Base-by-base conservation (phyloP, 2,888 invertebrate species). In the Kryphioiulus occultus region DNA sequence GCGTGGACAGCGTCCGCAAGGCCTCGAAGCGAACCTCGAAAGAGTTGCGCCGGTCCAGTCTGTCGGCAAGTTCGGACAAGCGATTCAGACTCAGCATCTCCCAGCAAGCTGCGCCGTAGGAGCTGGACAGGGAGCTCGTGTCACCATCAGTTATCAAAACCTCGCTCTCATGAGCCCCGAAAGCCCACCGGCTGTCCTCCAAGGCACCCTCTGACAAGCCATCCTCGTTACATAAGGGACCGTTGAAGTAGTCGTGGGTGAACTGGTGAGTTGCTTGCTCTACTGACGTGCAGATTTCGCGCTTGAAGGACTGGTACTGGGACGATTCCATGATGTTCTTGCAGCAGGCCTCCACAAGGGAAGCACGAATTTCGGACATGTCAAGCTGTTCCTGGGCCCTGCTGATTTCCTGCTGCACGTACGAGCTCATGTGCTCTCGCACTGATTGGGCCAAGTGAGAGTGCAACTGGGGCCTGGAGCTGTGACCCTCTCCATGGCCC, bases 91-190 rank as follows among this genome's bases (percentile, higher is more conserved):
- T 86, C 32, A 86, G 19, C 86, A 86, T 86, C 26, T 68, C 86
- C 86, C 86, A 86, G 78, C 35, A 86, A 9, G 44, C 82, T 15
- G 35, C 86, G 19, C 68, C 53, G 68, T 53, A 86, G 4, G 86
- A 68, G 42, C 86, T 86, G 7, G 86, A 19, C 32, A 86, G 39
- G n/a, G 86, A 86, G 19, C 85, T 85, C 10, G 85, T 35, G 39
- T 85, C 85, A 3, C 44, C 26, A 35, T 85, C 44, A 10, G 32
- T 39, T 32, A 39, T 39, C 35, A 17, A 17, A n/a, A 83, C 22
- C 12, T 35, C 35, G 17, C 22, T 83, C 47, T 47, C 47, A 17
- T 47, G 47, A 47, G 47, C 47, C 47, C 47, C 47, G 22, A 83
- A 35, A 32, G 22, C 30, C 83, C 83, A 83, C 3, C 35, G 83